These are phyloP conservation scores for Trissoscelio sp. DNA, from an alignment of 2,888 invertebrate species.

Conservation along the genomic window DNA sequence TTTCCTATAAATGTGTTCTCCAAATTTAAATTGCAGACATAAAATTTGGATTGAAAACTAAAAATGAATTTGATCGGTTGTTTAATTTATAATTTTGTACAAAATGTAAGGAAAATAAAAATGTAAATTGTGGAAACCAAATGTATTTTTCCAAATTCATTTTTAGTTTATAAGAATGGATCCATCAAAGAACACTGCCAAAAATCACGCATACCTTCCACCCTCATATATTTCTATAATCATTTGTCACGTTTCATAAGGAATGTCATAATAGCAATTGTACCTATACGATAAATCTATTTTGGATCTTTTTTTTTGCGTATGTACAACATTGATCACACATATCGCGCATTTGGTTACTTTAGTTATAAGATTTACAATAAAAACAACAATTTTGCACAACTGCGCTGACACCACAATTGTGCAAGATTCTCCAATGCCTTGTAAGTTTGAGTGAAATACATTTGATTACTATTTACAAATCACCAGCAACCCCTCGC, in stretches of 20 bases:
- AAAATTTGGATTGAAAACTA: no score
- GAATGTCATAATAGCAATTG: slow-evolving; percentile 57
- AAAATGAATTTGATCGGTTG: no score
- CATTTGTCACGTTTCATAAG: slow-evolving; percentile 32
- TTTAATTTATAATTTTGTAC: no score
- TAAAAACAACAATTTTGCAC: slow-evolving; percentile 39
- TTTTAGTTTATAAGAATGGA: no score
- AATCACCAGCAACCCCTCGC: no score
- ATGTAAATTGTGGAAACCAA: no score
- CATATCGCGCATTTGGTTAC: slow-evolving; percentile 49
- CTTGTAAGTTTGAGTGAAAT: no score
- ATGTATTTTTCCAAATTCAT: no score
- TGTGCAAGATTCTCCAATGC: slow-evolving; percentile 16
- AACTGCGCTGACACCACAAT: not conserved
- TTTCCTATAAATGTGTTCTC: no score
- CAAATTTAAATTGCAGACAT: no score
- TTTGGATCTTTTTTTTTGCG: slow-evolving; percentile 56
- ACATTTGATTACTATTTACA: no score
- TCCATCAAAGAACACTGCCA: slow-evolving; percentile 23
- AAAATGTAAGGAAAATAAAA: no score
- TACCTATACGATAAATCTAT: slow-evolving; percentile 51
- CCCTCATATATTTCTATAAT: slow-evolving; percentile 24
- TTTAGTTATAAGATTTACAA: slow-evolving; percentile 50
- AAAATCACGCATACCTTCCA: slow-evolving; percentile 20
- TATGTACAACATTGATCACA: slow-evolving; percentile 62